These are phyloP conservation scores for Atherinosoma microstoma DNA, from an alignment of 2,797 vertebrate species.

Conservation along the genomic window DNA sequence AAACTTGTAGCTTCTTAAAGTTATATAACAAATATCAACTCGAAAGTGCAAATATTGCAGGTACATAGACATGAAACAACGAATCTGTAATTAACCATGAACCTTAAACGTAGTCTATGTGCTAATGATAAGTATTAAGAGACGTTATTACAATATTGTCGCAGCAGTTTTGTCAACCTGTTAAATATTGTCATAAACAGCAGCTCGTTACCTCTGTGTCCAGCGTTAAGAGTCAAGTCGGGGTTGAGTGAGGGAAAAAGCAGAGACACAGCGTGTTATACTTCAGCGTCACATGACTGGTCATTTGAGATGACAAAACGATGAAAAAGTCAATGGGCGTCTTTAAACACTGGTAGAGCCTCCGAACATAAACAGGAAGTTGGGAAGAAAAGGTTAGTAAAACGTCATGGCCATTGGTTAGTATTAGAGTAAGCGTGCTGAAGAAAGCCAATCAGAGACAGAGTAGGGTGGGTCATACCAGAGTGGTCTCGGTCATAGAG, in stretches of 20 bases:
- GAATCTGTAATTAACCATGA: background rate
- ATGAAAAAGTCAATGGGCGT: background rate
- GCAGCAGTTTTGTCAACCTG: background rate
- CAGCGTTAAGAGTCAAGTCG: conserved; percentile 5
- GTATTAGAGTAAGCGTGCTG: background rate
- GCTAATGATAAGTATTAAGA: background rate
- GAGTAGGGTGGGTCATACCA: background rate
- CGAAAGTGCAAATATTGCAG: background rate
- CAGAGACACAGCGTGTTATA: conserved; percentile 16
- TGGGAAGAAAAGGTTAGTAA: fast-evolving
- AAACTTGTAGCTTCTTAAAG: background rate
- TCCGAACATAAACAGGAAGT: conserved; percentile 8
- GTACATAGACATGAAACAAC: background rate
- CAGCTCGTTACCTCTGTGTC: conserved; percentile 45
- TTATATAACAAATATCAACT: background rate
- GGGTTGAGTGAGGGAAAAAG: conserved; percentile 15
- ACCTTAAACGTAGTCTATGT: no score
- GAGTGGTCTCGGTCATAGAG: no score
- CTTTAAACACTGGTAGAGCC: conserved; percentile 21
- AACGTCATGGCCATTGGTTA: conserved; percentile 8
- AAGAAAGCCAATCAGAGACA: conserved; percentile 6
- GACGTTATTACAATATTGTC: background rate
- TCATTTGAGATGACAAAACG: conserved; percentile 42
- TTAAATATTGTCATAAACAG: background rate
- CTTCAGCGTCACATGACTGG: conserved; percentile 71